Conservation (phyloP, 1,140 invertebrate species). For the Galleria mellonella region DNA sequence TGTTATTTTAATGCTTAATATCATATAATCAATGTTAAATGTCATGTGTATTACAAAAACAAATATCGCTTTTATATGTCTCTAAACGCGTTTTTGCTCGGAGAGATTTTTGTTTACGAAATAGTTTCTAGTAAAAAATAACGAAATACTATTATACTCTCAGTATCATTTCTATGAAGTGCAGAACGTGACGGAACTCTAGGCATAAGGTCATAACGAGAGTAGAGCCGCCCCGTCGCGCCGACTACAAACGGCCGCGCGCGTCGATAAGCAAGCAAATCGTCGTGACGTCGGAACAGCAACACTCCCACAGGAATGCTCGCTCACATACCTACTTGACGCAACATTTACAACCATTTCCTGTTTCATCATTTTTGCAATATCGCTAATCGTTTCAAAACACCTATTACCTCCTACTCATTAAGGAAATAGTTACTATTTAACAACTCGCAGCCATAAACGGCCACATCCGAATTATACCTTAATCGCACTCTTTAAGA, state of each 20-base stretch:
- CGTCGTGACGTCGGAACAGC: too few relatives aligned
- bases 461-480: not conserved
- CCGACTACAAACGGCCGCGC: not conserved
- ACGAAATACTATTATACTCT: not conserved
- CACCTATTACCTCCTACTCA: conserved; percentile 6
- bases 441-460: conserved; percentile 2
- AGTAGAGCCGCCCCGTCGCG: too few relatives aligned
- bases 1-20: too few relatives aligned
- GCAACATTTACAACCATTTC: conserved; percentile 4
- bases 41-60: too few relatives aligned
- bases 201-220: not conserved
- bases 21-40: too few relatives aligned
- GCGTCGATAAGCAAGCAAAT: not conserved
- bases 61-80: too few relatives aligned
- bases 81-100: too few relatives aligned
- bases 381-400: conserved; percentile 12
- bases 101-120: too few relatives aligned
- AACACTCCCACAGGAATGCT: too few relatives aligned
- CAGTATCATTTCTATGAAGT: not conserved
- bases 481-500: not conserved
- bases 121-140: too few relatives aligned
- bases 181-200: not conserved
- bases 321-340: too few relatives aligned
- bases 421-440: conserved; percentile 11
- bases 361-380: conserved; percentile 8